Evolutionary conservation across 2,113 vertebrate genomes (phyloP), one percentile per base, ranked within the genome.

Genomic region (Alexandromys fortis): DNA sequence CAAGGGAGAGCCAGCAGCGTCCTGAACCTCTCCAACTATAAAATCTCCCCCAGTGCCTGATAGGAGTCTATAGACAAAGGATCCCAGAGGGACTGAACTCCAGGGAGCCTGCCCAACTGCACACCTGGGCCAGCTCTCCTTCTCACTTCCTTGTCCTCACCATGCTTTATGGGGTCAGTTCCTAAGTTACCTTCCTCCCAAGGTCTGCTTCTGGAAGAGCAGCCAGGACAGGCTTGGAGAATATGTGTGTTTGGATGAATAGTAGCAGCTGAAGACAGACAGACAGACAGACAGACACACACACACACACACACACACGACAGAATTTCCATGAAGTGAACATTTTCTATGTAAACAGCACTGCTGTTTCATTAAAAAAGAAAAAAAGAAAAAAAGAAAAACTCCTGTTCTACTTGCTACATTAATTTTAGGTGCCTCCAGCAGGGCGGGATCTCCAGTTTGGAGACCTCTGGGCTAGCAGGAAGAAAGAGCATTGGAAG

Each of bases 301-400:
- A 30, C 26, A 6, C 17, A 33, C 42, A 42, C 42, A 42, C 42
- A 33, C 28, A 28, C 26, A 5, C 16, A 30, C 0, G 7, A 26
- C 78, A 95, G 65, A 76, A 52, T 91, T 88, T 90, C 86, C 73
- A 76, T 19, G 45, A 92, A 89, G 85, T 73, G 77, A 65, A 92
- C 67, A 26, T 24, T 83, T 96, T 73, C 55, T 81, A 10, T 30
- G 35, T 22, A 47, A 0, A 0, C 8, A 78, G 45, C 38, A 77
- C 3, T 58, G 67, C 47, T 81, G 2, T 42, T 86, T 86, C 58
- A 21, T 95, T 70, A 92, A 65, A 26, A 12, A 68, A 68, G 10
- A 68, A 70, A 70, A 26, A 12, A 68, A 68, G 10, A 68, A 70
- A 70, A 6, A 70, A 17, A 9, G 12, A 49, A 52, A 52, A 38